Evolutionary conservation across 2,113 vertebrate species (phyloP), one percentile per base, ranked within the genome.

Genomic region (Corydoras maculifer): DNA sequence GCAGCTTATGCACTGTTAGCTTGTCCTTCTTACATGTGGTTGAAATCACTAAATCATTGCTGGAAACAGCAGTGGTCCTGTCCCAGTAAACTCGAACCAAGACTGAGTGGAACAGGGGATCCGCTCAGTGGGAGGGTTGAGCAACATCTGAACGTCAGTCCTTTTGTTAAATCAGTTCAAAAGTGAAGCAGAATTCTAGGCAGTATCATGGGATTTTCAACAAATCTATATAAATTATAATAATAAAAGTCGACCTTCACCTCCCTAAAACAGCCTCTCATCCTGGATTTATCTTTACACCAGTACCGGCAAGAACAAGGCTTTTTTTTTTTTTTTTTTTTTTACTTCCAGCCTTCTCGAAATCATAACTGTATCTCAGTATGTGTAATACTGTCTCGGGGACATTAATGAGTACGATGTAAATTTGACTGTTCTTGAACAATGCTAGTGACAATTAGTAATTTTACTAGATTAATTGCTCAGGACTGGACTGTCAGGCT

Each of bases 61-160:
- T 13, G 51, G 64, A 59, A 43, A 29, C 29, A 31, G 32, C 31
- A 1, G 55, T 58, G 62, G 10, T 63, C 8, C 57, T 65, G 48
- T 62, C 58, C 31, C 49, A 57, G n/a, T 65, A 12, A 65, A 65
- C 59, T 25, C 55, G 30, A 73, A 25, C 5, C n/a, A 49, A 61
- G 59, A 43, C 35, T 43, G 10, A 62, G 68, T 65, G 18, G 25
- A 62, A n/a, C 14, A 15, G 32, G 62, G 50, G 13, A 9, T 25
- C 15, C 50, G 70, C 72, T 58, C 76, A 58, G 58, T 58, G 58
- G 72, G 58, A n/a, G 63, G 29, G 12, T 57, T 50, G 60, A 65
- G 43, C 25, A 5, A n/a, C 50, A 12, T 77, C 31, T 25, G 15
- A 65, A 53, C 30, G 2, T 62, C 11, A 2, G 55, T 57, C 43